These are phyloP conservation scores for Steinernema feltiae DNA, from an alignment of 1,140 invertebrate species.

Conservation along the genomic window DNA sequence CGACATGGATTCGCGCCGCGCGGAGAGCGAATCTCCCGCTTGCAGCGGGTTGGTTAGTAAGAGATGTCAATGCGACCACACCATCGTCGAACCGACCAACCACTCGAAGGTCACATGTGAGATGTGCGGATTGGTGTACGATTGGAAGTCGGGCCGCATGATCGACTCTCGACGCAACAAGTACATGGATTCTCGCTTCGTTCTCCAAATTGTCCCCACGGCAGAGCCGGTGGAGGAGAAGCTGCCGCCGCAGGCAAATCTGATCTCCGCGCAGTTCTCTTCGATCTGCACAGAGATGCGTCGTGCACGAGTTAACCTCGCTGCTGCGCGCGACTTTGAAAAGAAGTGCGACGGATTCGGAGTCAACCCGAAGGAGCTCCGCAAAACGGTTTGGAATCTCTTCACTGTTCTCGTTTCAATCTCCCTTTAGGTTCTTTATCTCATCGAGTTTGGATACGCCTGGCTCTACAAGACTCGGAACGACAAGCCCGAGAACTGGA, in stretches of 20 bases:
- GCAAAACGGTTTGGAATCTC: constrained; percentile 1
- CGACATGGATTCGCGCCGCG: not conserved
- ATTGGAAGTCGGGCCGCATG: constrained; percentile 17
- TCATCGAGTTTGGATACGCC: constrained; percentile 24
- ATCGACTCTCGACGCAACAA: not conserved
- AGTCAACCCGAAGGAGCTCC: constrained; percentile 19
- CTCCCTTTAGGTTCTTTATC: constrained; percentile 16
- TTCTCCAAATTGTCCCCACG: not conserved
- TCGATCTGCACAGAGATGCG: constrained; percentile 9
- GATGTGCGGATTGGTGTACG: constrained; percentile 5
- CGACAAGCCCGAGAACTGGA: constrained; percentile 6
- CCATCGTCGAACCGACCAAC: not conserved
- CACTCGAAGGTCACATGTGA: constrained; percentile 5
- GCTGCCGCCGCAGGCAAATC: not conserved
- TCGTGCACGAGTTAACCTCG: not conserved
- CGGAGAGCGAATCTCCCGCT: not conserved
- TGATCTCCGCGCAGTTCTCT: constrained; percentile 1
- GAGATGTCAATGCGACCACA: constrained; percentile 16
- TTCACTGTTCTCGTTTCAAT: not conserved
- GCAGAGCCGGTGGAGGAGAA: not conserved
- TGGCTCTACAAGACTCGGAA: constrained; percentile 22
- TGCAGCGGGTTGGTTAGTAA: not conserved
- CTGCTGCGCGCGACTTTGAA: constrained; percentile 17
- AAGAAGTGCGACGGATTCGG: constrained; percentile 20
- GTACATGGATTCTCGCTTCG: constrained; percentile 8